Evolutionary conservation across 1,140 invertebrate genomes (phyloP).

Genomic region (Lasioglossum albipes): DNA sequence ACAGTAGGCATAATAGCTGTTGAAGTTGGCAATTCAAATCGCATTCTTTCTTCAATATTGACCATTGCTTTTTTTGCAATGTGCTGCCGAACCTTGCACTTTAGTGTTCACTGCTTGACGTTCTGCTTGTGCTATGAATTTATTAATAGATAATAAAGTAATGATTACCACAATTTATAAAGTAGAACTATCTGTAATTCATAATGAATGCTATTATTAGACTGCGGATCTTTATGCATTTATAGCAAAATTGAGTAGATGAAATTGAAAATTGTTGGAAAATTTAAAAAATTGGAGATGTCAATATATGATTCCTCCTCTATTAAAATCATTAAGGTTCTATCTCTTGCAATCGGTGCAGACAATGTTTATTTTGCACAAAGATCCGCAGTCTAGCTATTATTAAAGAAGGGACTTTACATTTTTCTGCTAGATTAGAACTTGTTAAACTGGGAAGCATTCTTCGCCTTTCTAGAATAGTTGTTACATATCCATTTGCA

Average conservation of each 20-base stretch:
- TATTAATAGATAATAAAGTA: constrained; percentile 6
- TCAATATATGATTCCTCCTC: no score
- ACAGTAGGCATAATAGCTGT: constrained; percentile 67
- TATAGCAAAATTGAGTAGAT: no score
- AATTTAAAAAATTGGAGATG: no score
- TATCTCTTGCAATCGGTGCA: no score
- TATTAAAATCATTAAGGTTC: no score
- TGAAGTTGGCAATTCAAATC: constrained; percentile 67
- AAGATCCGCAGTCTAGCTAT: no score
- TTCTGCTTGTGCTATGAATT: constrained; percentile 89
- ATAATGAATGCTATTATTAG: not conserved
- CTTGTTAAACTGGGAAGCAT: constrained; percentile 90
- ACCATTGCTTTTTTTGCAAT: constrained; percentile 95
- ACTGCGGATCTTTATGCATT: no score
- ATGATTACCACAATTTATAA: constrained; percentile 39
- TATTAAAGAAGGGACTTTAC: constrained; percentile 73
- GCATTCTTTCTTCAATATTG: constrained; percentile 84
- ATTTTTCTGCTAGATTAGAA: constrained; percentile 81
- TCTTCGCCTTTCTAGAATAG: constrained; percentile 88
- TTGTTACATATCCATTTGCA: constrained; percentile 89
- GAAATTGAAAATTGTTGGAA: no score
- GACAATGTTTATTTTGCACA: no score
- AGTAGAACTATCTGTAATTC: not conserved
- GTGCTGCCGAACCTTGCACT: constrained; percentile 96
- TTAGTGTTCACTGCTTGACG: constrained; percentile 96